These are phyloP conservation scores for Caenorhabditis tropicalis DNA, from an alignment of 1,140 invertebrate genomes.

Conservation along the genomic window DNA sequence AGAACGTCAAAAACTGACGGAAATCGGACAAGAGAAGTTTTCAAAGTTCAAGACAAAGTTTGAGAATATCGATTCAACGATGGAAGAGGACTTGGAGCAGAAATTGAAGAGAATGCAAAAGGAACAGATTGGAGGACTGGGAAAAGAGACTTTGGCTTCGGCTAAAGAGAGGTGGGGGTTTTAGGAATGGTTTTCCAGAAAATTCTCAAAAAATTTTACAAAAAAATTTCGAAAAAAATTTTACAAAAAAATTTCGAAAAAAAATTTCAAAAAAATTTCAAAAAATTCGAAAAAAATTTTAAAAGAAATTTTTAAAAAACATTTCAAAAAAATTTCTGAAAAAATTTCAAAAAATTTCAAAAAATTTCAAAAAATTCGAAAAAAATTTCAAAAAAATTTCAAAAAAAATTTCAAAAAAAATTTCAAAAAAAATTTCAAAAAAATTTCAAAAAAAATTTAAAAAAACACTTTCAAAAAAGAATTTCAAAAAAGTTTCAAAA, in stretches of 20 bases:
- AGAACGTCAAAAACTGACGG: constrained; percentile 59
- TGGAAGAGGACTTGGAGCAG: constrained; percentile 60
- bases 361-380: too few relatives aligned
- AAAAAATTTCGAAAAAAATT: neutral
- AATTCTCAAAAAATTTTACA: constrained; percentile 15
- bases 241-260: neutral
- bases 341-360: too few relatives aligned
- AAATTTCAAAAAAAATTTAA: too few relatives aligned
- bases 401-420: too few relatives aligned
- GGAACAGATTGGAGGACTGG: constrained; percentile 60
- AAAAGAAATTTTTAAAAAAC: too few relatives aligned
- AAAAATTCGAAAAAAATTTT: too few relatives aligned
- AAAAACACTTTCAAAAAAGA: too few relatives aligned
- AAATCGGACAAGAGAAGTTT: constrained; percentile 63
- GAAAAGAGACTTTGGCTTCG: constrained; percentile 63
- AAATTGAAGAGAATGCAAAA: constrained; percentile 58
- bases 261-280: too few relatives aligned
- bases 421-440: too few relatives aligned
- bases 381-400: too few relatives aligned
- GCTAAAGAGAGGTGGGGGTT: constrained; percentile 65
- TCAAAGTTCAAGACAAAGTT: constrained; percentile 62
- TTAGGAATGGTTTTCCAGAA: neutral
- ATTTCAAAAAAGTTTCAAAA: too few relatives aligned
- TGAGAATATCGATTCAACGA: constrained; percentile 57
- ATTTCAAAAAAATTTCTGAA: too few relatives aligned